Base-by-base conservation (phyloP, 2,888 invertebrate species). In the Junonia oenone region DNA sequence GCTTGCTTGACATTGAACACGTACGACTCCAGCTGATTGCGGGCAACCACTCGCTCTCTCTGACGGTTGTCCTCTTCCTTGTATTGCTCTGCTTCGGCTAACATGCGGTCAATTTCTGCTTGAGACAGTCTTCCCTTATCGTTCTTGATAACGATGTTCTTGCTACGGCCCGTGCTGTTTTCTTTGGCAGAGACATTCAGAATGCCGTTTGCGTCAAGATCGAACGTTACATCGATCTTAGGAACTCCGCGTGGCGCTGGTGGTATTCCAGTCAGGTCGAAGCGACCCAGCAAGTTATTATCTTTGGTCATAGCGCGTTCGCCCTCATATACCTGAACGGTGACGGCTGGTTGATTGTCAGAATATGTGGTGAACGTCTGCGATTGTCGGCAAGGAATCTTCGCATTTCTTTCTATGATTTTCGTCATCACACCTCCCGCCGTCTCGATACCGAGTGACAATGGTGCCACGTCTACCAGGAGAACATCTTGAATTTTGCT, bases 111-210 rank as follows among this genome's bases (percentile, higher is more conserved):
- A 63, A 96, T 96, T 71, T 96, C 96, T 19, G 93, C 93, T 73
- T 95, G 95, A 6, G 95, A 94, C 48, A 96, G 83, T 4, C 96
- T 91, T 0, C 96, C 95, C 71, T 94, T 95, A 82, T 96, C 95
- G 80, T 96, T 96, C 73, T 94, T 95, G 66, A 96, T 97, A 35
- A 94, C 94, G 59, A 96, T 96, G 71, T 94, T 94, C 76, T 93
- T 94, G 50, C 92, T 92, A 63, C 93, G 94, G 17, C 92, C 93
- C 0, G 92, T 91, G 65, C 92, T 91, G 75, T 91, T 92, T 62
- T 93, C 93, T 63, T 93, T 92, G n/a, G 97, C 97, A 0, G 95
- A 93, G 0, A 97, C 97, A 76, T 96, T 96, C 56, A 96, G 81
- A 63, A 96, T 95, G 14, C 95, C 95, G 74, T 95, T 95, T 9